Base-by-base conservation (phyloP, 2,888 invertebrate species). In the Lamellibrachia columna region DNA sequence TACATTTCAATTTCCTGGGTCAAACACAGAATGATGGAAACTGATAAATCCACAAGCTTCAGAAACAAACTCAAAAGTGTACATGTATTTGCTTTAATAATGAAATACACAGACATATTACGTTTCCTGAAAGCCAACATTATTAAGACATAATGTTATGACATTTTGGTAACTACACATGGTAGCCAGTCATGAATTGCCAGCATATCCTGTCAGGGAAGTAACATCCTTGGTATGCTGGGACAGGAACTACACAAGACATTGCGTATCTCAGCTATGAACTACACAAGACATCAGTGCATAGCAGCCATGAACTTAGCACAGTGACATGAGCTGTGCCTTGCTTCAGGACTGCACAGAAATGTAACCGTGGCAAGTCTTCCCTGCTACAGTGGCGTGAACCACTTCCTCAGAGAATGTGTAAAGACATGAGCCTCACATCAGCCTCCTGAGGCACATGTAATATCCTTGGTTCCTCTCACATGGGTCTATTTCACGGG, bases 401-500 rank as follows among this genome's bases (percentile, higher is more conserved):
- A 22, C 75, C 75, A 75, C 75, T 75, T 75, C 75, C 75, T 75
- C 22, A 3, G 22, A 75, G 75, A 75, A 3, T 75, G 75, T 75
- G 4, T 22, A 60, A 60, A 75, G 75, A 22, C 22, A 22, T 75
- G 75, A 75, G n/a, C 75, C 22, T 22, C 22, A 75, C n/a, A n/a
- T 75, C 22, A 75, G 22, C 75, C 75, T 75, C 75, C 15, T 75
- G 75, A 75, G 75, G 22, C 75, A 75, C 75, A 11, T 75, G 75
- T 22, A 75, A 4, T 75, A n/a, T 75, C n/a, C 75, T 15, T 75
- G 75, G 75, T 22, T 75, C 75, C 75, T 75, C 75, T 15, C 6
- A 6, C 75, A 75, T 22, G 75, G 15, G n/a, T 75, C 75, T 75
- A 53, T 8, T 58, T 95, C 94, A 97, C 3, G 97, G 97, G 96